Evolutionary conservation across 2,888 invertebrate species (phyloP).

Genomic region (Atethmia centrago): DNA sequence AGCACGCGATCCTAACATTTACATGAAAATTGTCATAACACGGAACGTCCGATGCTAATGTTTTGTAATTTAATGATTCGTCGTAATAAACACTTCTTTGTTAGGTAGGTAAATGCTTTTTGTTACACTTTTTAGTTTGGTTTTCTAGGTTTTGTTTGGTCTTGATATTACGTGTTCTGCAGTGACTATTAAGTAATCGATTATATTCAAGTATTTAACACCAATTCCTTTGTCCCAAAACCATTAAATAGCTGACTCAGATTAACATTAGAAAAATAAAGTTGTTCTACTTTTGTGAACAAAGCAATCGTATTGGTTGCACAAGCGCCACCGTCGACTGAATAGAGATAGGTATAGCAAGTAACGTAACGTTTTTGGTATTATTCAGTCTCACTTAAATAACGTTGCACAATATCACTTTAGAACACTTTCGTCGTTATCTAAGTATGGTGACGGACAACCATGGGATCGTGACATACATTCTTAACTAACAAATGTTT

Average conservation of each 20-base stretch:
- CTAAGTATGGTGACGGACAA: constrained; percentile 81
- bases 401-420: constrained; percentile 79
- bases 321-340: constrained; percentile 66
- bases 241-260: constrained; percentile 30
- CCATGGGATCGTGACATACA: constrained; percentile 76
- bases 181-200: constrained; percentile 1
- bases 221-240: constrained; percentile 23
- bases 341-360: constrained; percentile 67
- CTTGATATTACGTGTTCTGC: neutral
- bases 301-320: constrained; percentile 74
- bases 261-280: constrained; percentile 53
- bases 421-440: constrained; percentile 84
- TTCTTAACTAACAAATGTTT: constrained; percentile 67
- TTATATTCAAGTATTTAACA: constrained; percentile 14
- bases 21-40: constrained; percentile 73
- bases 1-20: constrained; percentile 75
- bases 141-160: neutral
- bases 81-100: constrained; percentile 59
- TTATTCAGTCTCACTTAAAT: constrained; percentile 71
- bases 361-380: constrained; percentile 76
- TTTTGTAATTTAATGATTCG: constrained; percentile 64
- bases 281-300: constrained; percentile 71
- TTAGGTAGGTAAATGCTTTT: neutral
- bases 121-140: neutral
- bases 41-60: constrained; percentile 60